Percentiles rank a stretch among this genome's conserved stretches.
These are phyloP conservation scores for Schizopygopsis malacanthus DNA, from an alignment of 2,797 vertebrate genomes.

Conservation along the genomic window DNA sequence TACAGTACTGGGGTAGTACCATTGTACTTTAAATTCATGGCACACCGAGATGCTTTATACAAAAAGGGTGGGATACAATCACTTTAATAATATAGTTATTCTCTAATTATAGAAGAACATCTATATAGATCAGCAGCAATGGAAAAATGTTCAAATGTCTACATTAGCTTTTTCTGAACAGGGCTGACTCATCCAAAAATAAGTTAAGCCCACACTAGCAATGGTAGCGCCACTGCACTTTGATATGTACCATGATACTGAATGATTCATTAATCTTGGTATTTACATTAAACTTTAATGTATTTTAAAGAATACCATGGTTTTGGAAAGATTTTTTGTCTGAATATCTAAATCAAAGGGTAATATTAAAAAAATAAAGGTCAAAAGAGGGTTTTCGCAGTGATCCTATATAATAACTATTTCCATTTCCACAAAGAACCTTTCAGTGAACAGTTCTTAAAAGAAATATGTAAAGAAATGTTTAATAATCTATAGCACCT, in stretches of 20 bases:
- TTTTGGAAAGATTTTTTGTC: background rate
- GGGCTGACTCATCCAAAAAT: background rate
- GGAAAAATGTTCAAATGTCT: background rate
- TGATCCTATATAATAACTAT: background rate
- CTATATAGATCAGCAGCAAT: background rate
- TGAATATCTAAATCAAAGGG: background rate
- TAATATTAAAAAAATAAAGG: background rate
- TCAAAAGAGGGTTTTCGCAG: background rate
- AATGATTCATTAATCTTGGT: background rate
- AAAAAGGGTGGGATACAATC: conserved; percentile 13
- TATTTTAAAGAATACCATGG: background rate
- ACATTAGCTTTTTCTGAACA: conserved; percentile 1
- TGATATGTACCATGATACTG: background rate
- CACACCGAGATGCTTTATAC: background rate
- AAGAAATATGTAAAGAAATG: background rate
- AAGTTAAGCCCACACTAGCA: background rate
- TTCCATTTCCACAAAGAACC: background rate
- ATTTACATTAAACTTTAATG: background rate
- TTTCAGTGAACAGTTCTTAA: background rate
- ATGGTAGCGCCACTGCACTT: background rate
- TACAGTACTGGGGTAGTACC: background rate
- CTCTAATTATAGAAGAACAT: background rate
- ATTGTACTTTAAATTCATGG: conserved; percentile 8
- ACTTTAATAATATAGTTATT: background rate
- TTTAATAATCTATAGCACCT: background rate